Evolutionary conservation across 2,888 invertebrate species (phyloP), one percentile per base, ranked within the genome.

Genomic region (Synergus gifuensis): DNA sequence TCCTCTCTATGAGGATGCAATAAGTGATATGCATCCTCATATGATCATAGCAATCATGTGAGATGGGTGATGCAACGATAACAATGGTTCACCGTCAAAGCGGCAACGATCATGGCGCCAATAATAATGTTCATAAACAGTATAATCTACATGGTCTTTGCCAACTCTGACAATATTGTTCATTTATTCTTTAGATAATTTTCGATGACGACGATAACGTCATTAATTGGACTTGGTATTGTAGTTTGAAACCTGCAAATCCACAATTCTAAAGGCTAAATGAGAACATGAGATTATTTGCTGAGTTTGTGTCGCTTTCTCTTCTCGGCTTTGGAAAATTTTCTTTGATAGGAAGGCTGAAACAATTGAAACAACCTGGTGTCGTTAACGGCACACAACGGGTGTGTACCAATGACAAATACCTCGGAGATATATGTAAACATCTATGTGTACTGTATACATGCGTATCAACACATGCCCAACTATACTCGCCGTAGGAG

Each of bases 351-450:
- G 28, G 69, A 69, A 69, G 46, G 22, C 46, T 44, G 28, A 46
- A 69, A 69, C 69, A 69, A 69, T 69, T 69, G 69, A 49, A 69
- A 69, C 69, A 46, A 44, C 46, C 46, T 28, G 46, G 44, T 69
- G 69, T 69, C 46, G 69, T 69, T 69, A 69, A 69, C 69, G 28
- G 49, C 54, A 36, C 36, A 36, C 36, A 36, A 40, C 46, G 46
- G 46, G 49, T 69, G 69, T 69, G 46, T 69, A 22, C 46, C 69
- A 49, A 44, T 69, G 49, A 28, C 69, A 69, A 69, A 69, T 49
- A 69, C 69, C 22, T 22, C 46, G 3, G 28, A 18, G 46, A 49
- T 69, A 22, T 54, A n/a, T 49, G 8, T 69, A 49, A 22, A n/a
- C 7, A 69, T n/a, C 16, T 14, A 46, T 69, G 49, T 49, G 28